Evolutionary conservation across 2,888 invertebrate genomes (phyloP), one percentile per base, ranked within the genome.

Genomic region (Eupithecia dodoneata): DNA sequence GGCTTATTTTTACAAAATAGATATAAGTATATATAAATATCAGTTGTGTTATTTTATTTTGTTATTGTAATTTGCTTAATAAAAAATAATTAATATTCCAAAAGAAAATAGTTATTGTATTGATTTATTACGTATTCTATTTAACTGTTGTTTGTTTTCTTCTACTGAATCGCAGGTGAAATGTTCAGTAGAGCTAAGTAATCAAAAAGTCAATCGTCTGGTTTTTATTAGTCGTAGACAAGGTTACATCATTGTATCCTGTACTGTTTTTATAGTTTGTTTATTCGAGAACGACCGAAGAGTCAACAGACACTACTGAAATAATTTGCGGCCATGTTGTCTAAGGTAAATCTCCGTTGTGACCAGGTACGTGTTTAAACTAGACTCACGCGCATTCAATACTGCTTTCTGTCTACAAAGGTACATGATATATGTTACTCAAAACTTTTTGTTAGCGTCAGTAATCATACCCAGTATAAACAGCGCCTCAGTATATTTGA

Each of bases 401-500:
- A 18, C 18, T 9, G 55, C 18, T 18, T 59, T 59, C 18, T 59
- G n/a, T 55, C n/a, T 55, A 55, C 55, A n/a, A 9, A 52, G 15
- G n/a, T 59, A 59, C 9, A 59, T 9, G 7, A 18, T 18, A 18
- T 18, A 18, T 18, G 55, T 7, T 59, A 3, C 18, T 18, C n/a
- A 59, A 59, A 18, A 18, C 18, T 18, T n/a, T 55, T 18, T n/a
- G 47, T 18, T 18, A n/a, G 52, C 15, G 5, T 52, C n/a, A 52
- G 52, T 52, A 15, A n/a, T 15, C 6, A n/a, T 52, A n/a, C 2
- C n/a, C 52, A n/a, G 7, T 52, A 52, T 52, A 52, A 76, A 76
- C 76, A 79, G 42, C 75, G 45, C 73, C 41, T 12, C 13, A 30
- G 13, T 30, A 41, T 65, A 6, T 65, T 65, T 30, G 30, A 30